Conservation (phyloP, 2,797 vertebrate species). For the Euthynnus affinis region DNA sequence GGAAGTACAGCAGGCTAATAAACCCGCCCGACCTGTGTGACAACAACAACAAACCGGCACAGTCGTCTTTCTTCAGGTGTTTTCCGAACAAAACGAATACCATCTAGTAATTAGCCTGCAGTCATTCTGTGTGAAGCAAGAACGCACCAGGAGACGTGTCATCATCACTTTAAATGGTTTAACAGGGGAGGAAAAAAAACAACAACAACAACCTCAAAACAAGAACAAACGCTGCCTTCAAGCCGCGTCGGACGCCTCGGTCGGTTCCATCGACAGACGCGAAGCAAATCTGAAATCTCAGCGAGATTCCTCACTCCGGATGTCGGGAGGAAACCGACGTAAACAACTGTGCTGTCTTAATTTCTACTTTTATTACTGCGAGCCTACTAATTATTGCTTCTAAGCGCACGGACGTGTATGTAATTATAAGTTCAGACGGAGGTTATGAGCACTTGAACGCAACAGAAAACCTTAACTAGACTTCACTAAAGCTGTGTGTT, state of each 20-base stretch:
- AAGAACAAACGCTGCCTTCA: conserved; percentile 32
- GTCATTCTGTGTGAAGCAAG: conserved; percentile 34
- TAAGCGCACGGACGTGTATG: too few species aligned
- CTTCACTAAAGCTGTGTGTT: too few species aligned
- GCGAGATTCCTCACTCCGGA: neutral
- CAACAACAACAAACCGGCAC: conserved; percentile 22
- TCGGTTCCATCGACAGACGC: too few species aligned
- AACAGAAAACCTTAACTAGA: neutral
- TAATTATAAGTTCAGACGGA: neutral
- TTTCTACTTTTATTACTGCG: neutral
- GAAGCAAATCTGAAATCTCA: neutral
- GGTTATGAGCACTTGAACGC: neutral
- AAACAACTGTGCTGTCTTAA: conserved; percentile 6
- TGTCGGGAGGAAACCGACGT: neutral
- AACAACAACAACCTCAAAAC: neutral
- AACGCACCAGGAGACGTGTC: conserved; percentile 40
- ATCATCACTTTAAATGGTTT: conserved; percentile 30
- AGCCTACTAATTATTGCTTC: neutral
- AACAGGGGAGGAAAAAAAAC: neutral
- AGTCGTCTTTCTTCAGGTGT: conserved; percentile 31
- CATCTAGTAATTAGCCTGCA: conserved; percentile 28
- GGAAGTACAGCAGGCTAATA: conserved; percentile 30
- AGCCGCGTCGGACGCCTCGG: too few species aligned
- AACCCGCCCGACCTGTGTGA: conserved; percentile 58
- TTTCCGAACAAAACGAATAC: conserved; percentile 54